Base-by-base conservation (phyloP, 2,888 invertebrate genomes). In the Hylaea fasciaria region DNA sequence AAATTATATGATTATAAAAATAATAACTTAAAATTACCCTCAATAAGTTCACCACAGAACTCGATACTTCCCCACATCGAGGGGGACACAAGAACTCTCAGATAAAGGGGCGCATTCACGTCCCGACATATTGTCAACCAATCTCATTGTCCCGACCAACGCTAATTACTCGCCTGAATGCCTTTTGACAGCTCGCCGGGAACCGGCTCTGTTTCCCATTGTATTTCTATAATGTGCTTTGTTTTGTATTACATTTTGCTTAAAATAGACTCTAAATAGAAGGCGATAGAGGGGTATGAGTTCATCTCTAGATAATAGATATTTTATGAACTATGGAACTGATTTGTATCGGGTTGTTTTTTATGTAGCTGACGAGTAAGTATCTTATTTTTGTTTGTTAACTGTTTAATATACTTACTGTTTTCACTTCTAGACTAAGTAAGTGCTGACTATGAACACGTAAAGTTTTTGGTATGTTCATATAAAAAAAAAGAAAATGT, bases 141-240 rank as follows among this genome's bases (percentile, higher is more conserved):
- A 78, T 79, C 78, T 76, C 73, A 82, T 84, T 80, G 83, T 81
- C 70, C 64, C 73, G 80, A 80, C 77, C 81, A 81, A 76, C 75
- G 80, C 82, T 87, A 87, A 87, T 87, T 86, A 86, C 79, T 70
- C 81, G 82, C 78, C 63, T 82, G 83, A 85, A 83, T 84, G 77
- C 80, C 76, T 78, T 81, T 59, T 59, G 59, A 59, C 59, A 13
- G 59, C 43, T 52, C 35, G 50, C 9, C 46, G 41, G 41, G 32
- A 41, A 40, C 39, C 17, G 54, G n/a, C 28, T 13, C 44, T 12
- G 43, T 16, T 22, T 14, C 12, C 12, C 32, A 41, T 46, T 46
- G 46, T 52, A 22, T 58, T 47, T 43, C 46, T 43, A 47, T 47
- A 35, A 35, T 11, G 32, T 29, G 13, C 22, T 22, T 22, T 22